Evolutionary conservation across 1,140 invertebrate genomes (phyloP).

Genomic region (Megathymus violae): DNA sequence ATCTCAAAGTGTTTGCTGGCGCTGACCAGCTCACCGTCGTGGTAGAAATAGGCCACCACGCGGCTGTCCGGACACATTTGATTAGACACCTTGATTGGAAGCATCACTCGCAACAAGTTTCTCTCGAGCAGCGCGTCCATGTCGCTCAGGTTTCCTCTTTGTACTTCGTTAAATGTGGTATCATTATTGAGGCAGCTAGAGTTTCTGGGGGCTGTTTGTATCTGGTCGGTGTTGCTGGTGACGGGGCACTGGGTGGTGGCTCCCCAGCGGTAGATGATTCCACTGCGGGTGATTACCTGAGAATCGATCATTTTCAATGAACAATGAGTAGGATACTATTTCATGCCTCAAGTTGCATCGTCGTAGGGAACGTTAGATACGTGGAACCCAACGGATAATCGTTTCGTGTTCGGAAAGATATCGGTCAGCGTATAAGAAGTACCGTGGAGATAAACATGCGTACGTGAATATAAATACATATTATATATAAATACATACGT

Average conservation of each 20-base stretch:
- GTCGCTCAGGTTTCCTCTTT: conserved; percentile 36
- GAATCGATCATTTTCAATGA: conserved; percentile 1
- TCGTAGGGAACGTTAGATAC: too few relatives aligned
- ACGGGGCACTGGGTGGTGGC: conserved; percentile 73
- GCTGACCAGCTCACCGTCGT: conserved; percentile 86
- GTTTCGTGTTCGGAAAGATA: too few relatives aligned
- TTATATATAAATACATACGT: too few relatives aligned
- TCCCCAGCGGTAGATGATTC: conserved; percentile 74
- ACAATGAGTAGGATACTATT: too few relatives aligned
- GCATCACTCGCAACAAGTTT: conserved; percentile 58
- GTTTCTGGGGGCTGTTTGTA: conserved; percentile 48
- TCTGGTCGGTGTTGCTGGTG: conserved; percentile 46
- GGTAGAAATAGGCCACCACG: conserved; percentile 88
- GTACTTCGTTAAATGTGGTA: conserved; percentile 8
- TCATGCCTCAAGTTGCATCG: too few relatives aligned
- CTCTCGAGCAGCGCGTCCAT: conserved; percentile 56
- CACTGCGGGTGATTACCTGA: conserved; percentile 75
- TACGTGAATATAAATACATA: too few relatives aligned
- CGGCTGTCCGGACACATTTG: conserved; percentile 87
- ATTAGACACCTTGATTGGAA: conserved; percentile 80
- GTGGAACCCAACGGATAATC: too few relatives aligned
- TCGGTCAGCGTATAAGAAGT: too few relatives aligned
- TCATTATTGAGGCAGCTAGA: conserved; percentile 41
- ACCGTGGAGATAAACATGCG: too few relatives aligned
- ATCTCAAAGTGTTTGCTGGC: conserved; percentile 75